These are phyloP conservation scores for Disparrhopalites patrizii DNA, from an alignment of 2,888 invertebrate species.

Conservation along the genomic window DNA sequence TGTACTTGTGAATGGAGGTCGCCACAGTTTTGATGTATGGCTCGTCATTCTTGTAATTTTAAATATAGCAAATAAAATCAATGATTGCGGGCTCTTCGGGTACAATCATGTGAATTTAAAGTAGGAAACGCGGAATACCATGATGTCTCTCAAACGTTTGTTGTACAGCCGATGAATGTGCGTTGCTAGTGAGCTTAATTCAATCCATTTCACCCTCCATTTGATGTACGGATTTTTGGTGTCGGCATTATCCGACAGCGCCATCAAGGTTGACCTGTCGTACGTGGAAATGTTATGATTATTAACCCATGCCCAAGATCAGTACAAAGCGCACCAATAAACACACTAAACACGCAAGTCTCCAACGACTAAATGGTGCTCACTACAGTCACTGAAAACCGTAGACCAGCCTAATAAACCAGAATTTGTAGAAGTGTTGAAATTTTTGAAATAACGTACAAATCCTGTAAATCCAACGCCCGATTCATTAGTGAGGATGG, in stretches of 20 bases:
- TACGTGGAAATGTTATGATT: too few relatives aligned
- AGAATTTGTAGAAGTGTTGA: not conserved
- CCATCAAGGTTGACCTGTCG: slow-evolving; percentile 15
- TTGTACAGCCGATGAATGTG: slow-evolving; percentile 31
- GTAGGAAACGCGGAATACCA: too few relatives aligned
- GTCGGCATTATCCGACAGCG: slow-evolving; percentile 10
- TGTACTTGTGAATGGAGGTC: slow-evolving; percentile 21
- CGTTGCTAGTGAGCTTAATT: slow-evolving; percentile 29
- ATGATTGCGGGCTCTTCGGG: not conserved
- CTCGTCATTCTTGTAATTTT: slow-evolving; percentile 21
- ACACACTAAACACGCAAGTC: not conserved
- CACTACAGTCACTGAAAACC: not conserved
- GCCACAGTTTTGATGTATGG: slow-evolving; percentile 32
- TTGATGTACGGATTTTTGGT: slow-evolving; percentile 12
- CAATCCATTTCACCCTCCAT: slow-evolving; percentile 31
- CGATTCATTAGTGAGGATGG: slow-evolving; percentile 25
- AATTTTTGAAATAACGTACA: slow-evolving; percentile 12
- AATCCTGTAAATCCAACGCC: slow-evolving; percentile 27
- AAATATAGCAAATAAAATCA: not conserved
- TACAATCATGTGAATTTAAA: not conserved
- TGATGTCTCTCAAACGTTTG: slow-evolving; percentile 30
- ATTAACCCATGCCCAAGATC: too few relatives aligned
- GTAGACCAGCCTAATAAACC: not conserved
- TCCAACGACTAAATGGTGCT: not conserved
- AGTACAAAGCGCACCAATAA: not conserved